Conservation (phyloP, 2,888 invertebrate genomes). For the Synergus japonicus region DNA sequence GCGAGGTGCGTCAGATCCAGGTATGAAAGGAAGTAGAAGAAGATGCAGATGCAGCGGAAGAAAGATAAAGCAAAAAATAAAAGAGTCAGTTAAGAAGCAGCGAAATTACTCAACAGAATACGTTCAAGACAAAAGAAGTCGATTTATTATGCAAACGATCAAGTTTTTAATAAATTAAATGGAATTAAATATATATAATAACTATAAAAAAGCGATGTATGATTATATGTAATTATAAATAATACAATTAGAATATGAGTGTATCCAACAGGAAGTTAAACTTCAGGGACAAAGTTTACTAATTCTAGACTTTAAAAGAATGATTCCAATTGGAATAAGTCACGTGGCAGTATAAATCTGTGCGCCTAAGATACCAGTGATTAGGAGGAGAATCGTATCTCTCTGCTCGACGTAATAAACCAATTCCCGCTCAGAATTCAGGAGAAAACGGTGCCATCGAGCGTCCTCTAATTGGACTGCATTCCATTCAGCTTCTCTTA, state of each 20-base stretch:
- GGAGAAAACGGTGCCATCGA: constrained; percentile 58
- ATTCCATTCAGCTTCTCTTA: constrained; percentile 65
- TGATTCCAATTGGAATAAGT: constrained; percentile 43
- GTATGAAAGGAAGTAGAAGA: constrained; percentile 46
- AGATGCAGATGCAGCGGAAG: constrained; percentile 43
- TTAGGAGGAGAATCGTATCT: constrained; percentile 62
- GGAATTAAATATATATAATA: constrained; percentile 18
- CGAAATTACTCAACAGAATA: constrained; percentile 3
- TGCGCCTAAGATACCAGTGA: constrained; percentile 59
- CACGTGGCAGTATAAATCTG: constrained; percentile 45
- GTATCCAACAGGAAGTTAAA: too few species aligned
- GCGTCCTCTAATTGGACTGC: constrained; percentile 74
- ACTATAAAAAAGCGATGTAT: neutral
- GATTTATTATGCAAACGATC: neutral
- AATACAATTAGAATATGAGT: too few species aligned
- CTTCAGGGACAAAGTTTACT: neutral
- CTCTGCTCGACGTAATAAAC: constrained; percentile 67
- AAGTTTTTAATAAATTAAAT: neutral
- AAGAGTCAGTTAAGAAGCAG: constrained; percentile 42
- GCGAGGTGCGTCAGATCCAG: constrained; percentile 48
- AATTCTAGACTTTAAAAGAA: constrained; percentile 40
- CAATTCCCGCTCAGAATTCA: constrained; percentile 62
- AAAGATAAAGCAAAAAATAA: constrained; percentile 45
- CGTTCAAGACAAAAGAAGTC: constrained; percentile 47
- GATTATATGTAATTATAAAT: too few species aligned